Conservation (phyloP, 2,888 invertebrate genomes). For the Hypena proboscidalis region DNA sequence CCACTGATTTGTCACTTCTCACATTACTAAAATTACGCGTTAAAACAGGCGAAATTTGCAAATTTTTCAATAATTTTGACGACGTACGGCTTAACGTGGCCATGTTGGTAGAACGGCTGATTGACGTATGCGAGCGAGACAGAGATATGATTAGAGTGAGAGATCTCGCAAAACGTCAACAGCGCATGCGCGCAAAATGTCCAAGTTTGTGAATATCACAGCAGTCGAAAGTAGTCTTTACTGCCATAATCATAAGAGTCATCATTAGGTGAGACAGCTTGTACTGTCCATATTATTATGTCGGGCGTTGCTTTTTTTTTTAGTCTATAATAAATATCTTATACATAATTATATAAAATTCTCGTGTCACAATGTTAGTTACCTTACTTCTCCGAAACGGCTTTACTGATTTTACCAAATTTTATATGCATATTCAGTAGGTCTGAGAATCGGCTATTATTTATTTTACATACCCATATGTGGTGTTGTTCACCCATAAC, state of each 20-base stretch:
- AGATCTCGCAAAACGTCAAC: slow-evolving; percentile 3
- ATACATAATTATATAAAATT: too few species aligned
- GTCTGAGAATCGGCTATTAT: too few species aligned
- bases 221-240: slow-evolving; percentile 15
- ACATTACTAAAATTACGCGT: slow-evolving; percentile 65
- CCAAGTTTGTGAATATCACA: slow-evolving; percentile 7
- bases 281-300: too few species aligned
- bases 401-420: too few species aligned
- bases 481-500: too few species aligned
- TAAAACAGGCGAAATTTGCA: slow-evolving; percentile 62
- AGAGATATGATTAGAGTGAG: slow-evolving; percentile 10
- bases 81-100: slow-evolving; percentile 78
- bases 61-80: slow-evolving; percentile 74
- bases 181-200: slow-evolving; percentile 48
- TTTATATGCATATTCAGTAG: too few species aligned
- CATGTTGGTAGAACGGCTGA: slow-evolving; percentile 81
- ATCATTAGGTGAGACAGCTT: too few species aligned
- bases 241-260: accelerated
- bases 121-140: slow-evolving; percentile 62
- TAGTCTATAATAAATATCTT: slow-evolving; percentile 14
- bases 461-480: too few species aligned
- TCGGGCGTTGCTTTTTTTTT: too few species aligned
- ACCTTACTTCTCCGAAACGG: too few species aligned
- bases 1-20: slow-evolving; percentile 60
- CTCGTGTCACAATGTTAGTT: too few species aligned